Evolutionary conservation across 2,888 invertebrate genomes (phyloP).

Genomic region (Pseudococcus longispinus): DNA sequence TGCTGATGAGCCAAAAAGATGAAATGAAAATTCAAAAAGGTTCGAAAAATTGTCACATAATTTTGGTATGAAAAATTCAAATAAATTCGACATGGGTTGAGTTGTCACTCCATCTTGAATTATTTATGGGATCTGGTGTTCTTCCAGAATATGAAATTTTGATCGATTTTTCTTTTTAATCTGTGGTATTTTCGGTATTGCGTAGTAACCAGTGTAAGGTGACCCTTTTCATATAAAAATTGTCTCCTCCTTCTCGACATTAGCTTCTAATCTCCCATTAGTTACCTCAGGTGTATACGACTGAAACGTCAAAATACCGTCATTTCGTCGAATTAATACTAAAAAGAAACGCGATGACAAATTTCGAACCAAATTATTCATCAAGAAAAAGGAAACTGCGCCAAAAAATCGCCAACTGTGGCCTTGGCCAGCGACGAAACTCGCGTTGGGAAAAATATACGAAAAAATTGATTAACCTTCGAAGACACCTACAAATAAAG

Average conservation of each 20-base stretch:
- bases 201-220: not conserved
- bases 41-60: too few relatives aligned
- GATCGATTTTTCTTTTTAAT: too few relatives aligned
- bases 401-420: not conserved
- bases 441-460: not conserved
- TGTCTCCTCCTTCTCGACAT: not conserved
- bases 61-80: too few relatives aligned
- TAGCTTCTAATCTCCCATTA: not conserved
- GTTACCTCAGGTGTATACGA: not conserved
- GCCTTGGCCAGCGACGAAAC: not conserved
- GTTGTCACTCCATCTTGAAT: too few relatives aligned
- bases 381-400: not conserved
- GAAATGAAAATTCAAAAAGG: too few relatives aligned
- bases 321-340: not conserved
- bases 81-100: too few relatives aligned
- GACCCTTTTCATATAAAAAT: not conserved
- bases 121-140: too few relatives aligned
- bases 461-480: conserved; percentile 10
- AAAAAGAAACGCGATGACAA: not conserved
- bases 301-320: not conserved
- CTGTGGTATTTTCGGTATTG: not conserved
- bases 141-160: too few relatives aligned
- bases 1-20: too few relatives aligned
- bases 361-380: not conserved
- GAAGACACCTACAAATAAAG: not conserved